These are phyloP conservation scores for Ophioderma brevispina DNA, from an alignment of 35 echinoderm and acorn worm genomes.

Conservation along the genomic window DNA sequence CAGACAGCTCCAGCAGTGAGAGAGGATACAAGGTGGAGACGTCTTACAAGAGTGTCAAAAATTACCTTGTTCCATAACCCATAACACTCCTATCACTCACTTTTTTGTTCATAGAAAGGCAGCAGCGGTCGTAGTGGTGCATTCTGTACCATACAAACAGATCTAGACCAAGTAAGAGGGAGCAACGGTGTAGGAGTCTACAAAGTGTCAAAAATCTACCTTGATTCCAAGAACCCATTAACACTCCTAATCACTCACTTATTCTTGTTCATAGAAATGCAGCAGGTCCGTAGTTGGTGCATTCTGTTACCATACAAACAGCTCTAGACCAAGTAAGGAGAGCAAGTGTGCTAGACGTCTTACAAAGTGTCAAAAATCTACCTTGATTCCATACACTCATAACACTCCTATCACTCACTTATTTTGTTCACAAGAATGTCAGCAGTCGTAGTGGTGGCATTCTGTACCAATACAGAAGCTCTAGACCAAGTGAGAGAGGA, in stretches of 20 bases:
- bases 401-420: too few species aligned
- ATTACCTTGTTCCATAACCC: too few species aligned
- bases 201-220: too few species aligned
- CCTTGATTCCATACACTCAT: too few species aligned
- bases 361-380: too few species aligned
- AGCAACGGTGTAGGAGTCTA: conserved; percentile 18
- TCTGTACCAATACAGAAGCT: conserved; percentile 32
- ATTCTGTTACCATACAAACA: conserved; percentile 23
- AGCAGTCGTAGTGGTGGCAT: conserved; percentile 22
- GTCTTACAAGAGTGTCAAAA: too few species aligned
- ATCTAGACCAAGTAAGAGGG: conserved; percentile 20
- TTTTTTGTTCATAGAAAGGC: conserved; percentile 22
- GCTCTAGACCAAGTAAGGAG: conserved; percentile 23
- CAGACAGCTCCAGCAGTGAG: too few species aligned
- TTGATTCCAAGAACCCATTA: too few species aligned
- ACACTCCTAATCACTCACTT: too few species aligned
- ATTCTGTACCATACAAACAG: conserved; percentile 20
- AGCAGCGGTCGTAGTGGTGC: conserved; percentile 24
- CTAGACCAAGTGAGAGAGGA: conserved; percentile 46
- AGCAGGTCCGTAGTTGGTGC: conserved; percentile 24
- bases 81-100: too few species aligned
- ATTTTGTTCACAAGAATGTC: conserved; percentile 27
- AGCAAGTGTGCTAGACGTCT: too few species aligned
- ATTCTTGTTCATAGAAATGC: conserved; percentile 12
- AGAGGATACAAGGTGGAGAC: too few species aligned